phyloP scores from a whole-genome alignment of 2,113 vertebrate genomes.

The Istiophorus platypterus region DNA sequence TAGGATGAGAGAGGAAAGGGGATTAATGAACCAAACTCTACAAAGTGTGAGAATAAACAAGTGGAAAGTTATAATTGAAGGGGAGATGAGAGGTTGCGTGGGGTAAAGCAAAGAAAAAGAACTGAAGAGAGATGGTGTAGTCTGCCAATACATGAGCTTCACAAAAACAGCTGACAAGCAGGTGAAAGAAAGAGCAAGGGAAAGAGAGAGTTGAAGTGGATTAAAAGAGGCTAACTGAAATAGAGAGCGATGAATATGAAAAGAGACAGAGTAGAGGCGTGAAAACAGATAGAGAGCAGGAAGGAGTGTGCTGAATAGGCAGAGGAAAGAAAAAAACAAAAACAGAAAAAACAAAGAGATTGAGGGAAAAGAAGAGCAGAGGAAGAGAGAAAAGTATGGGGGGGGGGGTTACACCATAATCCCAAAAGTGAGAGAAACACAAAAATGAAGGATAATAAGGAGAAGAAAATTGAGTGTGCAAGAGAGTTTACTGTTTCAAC shows the following conservation, averaged over 20 bases:
- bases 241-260: constrained; percentile 44
- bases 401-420: constrained; percentile 2
- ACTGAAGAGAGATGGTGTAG: constrained; percentile 1
- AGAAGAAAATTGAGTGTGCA: constrained; percentile 16
- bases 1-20: not conserved
- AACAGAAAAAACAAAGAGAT: constrained; percentile 19
- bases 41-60: constrained; percentile 39
- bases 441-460: constrained; percentile 45
- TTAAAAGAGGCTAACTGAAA: constrained; percentile 34
- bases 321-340: constrained; percentile 8
- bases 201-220: constrained; percentile 21
- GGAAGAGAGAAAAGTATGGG: constrained; percentile 19
- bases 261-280: constrained; percentile 51
- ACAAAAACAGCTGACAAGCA: constrained; percentile 62
- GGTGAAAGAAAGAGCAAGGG: constrained; percentile 37
- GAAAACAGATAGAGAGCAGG: constrained; percentile 38
- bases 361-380: constrained; percentile 23
- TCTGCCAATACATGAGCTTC: constrained; percentile 29
- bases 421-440: constrained; percentile 3
- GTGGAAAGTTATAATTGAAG: constrained; percentile 38
- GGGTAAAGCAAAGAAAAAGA: constrained; percentile 11
- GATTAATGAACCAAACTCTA: constrained; percentile 11
- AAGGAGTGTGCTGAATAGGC: constrained; percentile 55
- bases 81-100: constrained; percentile 32
- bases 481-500: constrained; percentile 20